Evolutionary conservation across 2,797 vertebrate genomes (phyloP).

Genomic region (Anomalospiza imberbis): DNA sequence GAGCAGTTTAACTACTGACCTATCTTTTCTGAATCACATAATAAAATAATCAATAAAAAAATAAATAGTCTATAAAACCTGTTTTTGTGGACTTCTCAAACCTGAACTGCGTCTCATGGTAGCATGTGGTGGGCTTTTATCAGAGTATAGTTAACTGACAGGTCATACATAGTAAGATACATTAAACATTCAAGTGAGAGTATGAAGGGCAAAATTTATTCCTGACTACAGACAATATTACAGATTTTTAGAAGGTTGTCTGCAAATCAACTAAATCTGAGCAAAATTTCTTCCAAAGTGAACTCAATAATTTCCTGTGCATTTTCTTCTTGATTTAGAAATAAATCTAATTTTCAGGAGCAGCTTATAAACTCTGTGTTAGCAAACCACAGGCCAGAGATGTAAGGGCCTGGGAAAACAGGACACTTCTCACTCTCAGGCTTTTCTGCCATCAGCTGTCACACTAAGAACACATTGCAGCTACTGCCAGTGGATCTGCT

Average conservation of each 20-base stretch:
- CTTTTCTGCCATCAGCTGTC: neutral
- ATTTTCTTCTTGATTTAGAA: neutral
- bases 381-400: neutral
- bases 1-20: neutral
- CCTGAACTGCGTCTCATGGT: neutral
- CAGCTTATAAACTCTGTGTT: neutral
- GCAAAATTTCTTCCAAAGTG: neutral
- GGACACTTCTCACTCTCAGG: neutral
- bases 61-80: neutral
- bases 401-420: neutral
- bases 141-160: neutral
- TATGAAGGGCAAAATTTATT: neutral
- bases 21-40: neutral
- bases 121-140: neutral
- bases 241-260: neutral
- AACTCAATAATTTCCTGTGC: fast-evolving
- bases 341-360: neutral
- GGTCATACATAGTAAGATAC: neutral
- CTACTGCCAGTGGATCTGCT: neutral
- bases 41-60: neutral
- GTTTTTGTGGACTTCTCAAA: neutral
- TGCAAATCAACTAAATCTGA: neutral
- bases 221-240: neutral
- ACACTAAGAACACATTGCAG: neutral
- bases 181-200: neutral